These are phyloP conservation scores for Apodemus agrarius DNA, from an alignment of 2,797 vertebrate species.

Conservation along the genomic window DNA sequence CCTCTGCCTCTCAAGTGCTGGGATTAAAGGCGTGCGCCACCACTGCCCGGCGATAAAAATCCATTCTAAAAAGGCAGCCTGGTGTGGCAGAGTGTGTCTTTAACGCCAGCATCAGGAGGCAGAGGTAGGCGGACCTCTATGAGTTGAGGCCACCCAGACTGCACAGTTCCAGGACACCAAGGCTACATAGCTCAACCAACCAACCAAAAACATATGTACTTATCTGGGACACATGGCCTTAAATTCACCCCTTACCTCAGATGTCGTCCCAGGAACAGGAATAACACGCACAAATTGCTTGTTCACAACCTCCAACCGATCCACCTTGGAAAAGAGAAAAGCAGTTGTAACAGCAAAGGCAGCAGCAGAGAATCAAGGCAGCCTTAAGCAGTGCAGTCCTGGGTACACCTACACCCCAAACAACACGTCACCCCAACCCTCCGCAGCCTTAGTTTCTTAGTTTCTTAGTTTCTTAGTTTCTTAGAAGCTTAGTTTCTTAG, in stretches of 20 bases:
- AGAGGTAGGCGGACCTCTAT: neutral
- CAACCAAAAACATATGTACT: neutral
- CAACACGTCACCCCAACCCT: neutral
- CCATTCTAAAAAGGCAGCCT: neutral
- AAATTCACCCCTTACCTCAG: conserved; percentile 80
- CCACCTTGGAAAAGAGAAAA: conserved; percentile 84
- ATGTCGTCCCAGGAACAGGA: conserved; percentile 85
- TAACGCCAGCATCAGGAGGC: neutral
- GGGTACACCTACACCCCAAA: neutral
- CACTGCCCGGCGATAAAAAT: no score
- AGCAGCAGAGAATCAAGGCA: neutral
- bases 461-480: neutral
- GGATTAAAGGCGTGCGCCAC: no score
- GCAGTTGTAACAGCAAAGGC: neutral
- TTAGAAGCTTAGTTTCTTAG: neutral
- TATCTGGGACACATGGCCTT: neutral
- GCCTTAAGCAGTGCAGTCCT: neutral
- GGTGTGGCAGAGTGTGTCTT: fast-evolving
- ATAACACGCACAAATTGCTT: conserved; percentile 91
- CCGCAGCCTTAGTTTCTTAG: neutral
- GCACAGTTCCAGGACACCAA: neutral
- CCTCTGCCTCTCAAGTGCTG: no score
- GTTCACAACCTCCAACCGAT: conserved; percentile 91
- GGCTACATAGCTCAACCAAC: neutral
- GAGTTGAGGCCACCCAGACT: neutral